Evolutionary conservation across 2,113 vertebrate species (phyloP), one percentile per base, ranked within the genome.

Genomic region (Chloroceryle aenea): DNA sequence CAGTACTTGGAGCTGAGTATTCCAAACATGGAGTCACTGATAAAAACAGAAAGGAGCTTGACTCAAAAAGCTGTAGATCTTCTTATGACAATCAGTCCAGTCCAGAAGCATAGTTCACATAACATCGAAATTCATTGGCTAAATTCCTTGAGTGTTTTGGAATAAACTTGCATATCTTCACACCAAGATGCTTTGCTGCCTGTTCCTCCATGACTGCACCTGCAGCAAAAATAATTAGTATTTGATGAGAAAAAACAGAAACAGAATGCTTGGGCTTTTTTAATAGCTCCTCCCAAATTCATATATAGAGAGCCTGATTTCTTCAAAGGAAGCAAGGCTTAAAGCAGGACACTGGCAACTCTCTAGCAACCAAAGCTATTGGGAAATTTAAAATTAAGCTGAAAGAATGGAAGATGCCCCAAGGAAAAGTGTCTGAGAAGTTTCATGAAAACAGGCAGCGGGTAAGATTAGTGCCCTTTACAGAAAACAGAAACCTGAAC

Each of bases 41-140:
- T 38, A 87, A 0, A 85, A 79, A 0, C 26, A 85, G 59, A 75
- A 89, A 53, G 32, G 61, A 74, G 12, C n/a, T 52, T 71, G 72
- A 78, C 26, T 81, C 75, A 91, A 42, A 52, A 63, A 55, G 25
- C 12, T 69, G 45, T 27, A 20, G 30, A 59, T 66, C 66, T 45
- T 59, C 55, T 77, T 12, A 32, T 1, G 32, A 53, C 62, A 69
- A 89, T 97, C 71, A 66, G 82, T 98, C 97, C 63, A 99, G 98
- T 32, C 87, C 95, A 14, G 99, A 99, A 40, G 98, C 92, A 48
- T 99, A 99, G 96, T 99, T 99, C 72, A 98, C 96, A 0, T 98
- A 99, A 71, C 99, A 99, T 74, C 99, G 97, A 93, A 99, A 99
- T 91, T 99, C 99, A 29, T 99, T 99, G 71, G 98, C 99, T 94